Base-by-base conservation (phyloP, 2,797 vertebrate species). In the Arnoldichthys spilopterus region DNA sequence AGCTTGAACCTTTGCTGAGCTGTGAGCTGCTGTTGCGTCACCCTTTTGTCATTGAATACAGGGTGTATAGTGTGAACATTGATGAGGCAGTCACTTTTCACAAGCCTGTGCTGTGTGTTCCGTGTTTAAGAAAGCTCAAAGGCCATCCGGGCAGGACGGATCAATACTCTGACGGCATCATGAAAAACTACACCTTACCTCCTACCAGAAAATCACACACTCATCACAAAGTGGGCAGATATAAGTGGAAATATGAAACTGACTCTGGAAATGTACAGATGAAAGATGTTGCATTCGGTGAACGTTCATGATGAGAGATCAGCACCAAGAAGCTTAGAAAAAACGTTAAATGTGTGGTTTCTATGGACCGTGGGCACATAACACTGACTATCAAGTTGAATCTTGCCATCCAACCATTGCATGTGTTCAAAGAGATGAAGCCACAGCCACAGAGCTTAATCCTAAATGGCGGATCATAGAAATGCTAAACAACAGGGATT, bases 121-220 rank as follows among this genome's bases (percentile, higher is more conserved):
- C 20, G 58, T 28, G 66, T 6, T 51, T 70, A 12, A 32, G 47
- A 70, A 34, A 12, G 16, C 16, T 43, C n/a, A 45, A 6, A 43
- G 15, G 24, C 18, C 28, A 53, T 20, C 28, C 3, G 28, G 34
- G 68, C 28, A n/a, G 9, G 20, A 18, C 1, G 18, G 47, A 32
- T 70, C 47, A 3, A 70, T 53, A 53, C 22, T 34, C 47, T 28
- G 45, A 20, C 28, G 28, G 47, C 47, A 30, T n/a, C 16, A 53
- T 53, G 37, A 32, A 51, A 70, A 70, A n/a, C 47, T 69, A 49
- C 18, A 69, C 47, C 68, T 70, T 34, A 53, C 53, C 18, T 53
- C 28, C 68, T 53, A 53, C 45, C 53, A 20, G 68, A 51, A 34
- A 69, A n/a, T 5, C 49, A 32, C 28, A 18, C 2, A 4, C 45